Evolutionary conservation across 2,888 invertebrate species (phyloP).

Genomic region (Drosophila kanekoi): DNA sequence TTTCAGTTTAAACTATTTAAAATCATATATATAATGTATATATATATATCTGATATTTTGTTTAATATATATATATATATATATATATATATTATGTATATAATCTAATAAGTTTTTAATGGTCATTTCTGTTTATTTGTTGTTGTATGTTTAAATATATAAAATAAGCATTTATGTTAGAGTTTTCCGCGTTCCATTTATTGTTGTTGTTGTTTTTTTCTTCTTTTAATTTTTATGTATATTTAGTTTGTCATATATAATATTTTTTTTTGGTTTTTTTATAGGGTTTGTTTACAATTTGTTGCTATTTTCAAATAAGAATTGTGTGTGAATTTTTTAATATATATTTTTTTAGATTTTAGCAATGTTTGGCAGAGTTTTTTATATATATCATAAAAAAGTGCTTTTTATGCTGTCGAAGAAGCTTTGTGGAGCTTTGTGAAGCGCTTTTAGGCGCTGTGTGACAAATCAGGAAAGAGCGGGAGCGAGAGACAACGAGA

Average conservation of each 20-base stretch:
- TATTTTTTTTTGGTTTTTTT: slow-evolving; percentile 31
- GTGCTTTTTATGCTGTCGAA: slow-evolving; percentile 15
- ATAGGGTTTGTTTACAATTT: slow-evolving; percentile 59
- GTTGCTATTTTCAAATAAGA: slow-evolving; percentile 65
- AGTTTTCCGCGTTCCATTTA: too few relatives aligned
- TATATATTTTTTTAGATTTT: slow-evolving; percentile 29
- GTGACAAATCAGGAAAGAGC: slow-evolving; percentile 8
- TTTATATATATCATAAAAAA: slow-evolving; percentile 17
- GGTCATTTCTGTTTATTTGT: slow-evolving; percentile 74
- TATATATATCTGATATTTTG: slow-evolving; percentile 42
- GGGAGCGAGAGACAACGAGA: background rate
- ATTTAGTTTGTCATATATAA: slow-evolving; percentile 47
- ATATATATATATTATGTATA: slow-evolving; percentile 37
- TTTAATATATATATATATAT: background rate
- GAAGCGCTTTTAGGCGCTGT: slow-evolving; percentile 17
- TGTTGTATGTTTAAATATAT: slow-evolving; percentile 78
- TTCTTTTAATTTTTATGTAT: slow-evolving; percentile 31
- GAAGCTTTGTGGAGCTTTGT: slow-evolving; percentile 35
- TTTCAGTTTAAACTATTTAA: slow-evolving; percentile 54
- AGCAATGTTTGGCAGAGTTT: slow-evolving; percentile 53
- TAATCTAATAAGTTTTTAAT: slow-evolving; percentile 63
- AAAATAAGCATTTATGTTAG: slow-evolving; percentile 70
- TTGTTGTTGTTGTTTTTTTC: slow-evolving; percentile 31
- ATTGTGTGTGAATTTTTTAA: slow-evolving; percentile 19
- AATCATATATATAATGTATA: slow-evolving; percentile 60